A percentile compares a stretch with the other conserved stretches of the same genome.
Evolutionary conservation across 2,797 vertebrate species (phyloP).

Genomic region (Neosalanx taihuensis): DNA sequence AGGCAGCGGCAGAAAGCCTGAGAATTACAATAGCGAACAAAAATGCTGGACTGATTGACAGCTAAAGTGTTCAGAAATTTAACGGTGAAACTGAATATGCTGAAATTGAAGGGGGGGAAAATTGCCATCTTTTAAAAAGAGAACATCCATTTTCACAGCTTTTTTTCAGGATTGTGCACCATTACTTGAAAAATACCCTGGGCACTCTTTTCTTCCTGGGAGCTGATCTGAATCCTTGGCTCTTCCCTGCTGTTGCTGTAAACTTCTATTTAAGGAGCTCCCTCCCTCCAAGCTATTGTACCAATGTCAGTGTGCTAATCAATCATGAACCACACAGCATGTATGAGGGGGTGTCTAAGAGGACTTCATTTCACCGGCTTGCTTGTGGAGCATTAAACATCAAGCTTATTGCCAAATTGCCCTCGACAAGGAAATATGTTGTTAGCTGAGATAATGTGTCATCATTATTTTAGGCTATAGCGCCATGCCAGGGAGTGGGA

Average conservation of each 20-base stretch:
- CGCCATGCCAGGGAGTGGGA: constrained; percentile 58
- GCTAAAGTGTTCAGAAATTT: neutral
- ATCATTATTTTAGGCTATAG: constrained; percentile 67
- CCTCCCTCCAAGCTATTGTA: constrained; percentile 74
- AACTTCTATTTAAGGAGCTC: constrained; percentile 74
- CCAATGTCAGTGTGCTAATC: constrained; percentile 77
- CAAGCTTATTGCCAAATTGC: constrained; percentile 72
- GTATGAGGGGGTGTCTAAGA: constrained; percentile 47
- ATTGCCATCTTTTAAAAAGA: neutral
- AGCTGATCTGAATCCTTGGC: constrained; percentile 75
- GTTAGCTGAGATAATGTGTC: constrained; percentile 68
- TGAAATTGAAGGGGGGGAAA: constrained; percentile 6
- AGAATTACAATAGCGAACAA: neutral
- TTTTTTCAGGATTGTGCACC: constrained; percentile 38
- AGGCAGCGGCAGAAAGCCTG: neutral
- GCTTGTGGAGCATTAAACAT: constrained; percentile 70
- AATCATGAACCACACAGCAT: constrained; percentile 70
- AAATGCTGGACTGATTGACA: neutral
- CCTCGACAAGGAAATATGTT: constrained; percentile 71
- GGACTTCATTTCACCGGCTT: constrained; percentile 61
- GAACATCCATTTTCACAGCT: constrained; percentile 13
- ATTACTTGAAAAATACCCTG: constrained; percentile 52
- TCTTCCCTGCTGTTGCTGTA: constrained; percentile 60
- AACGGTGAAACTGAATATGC: neutral
- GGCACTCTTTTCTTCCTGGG: constrained; percentile 50